Evolutionary conservation across 2,113 vertebrate species (phyloP).

Genomic region (Lethenteron camtschaticum): DNA sequence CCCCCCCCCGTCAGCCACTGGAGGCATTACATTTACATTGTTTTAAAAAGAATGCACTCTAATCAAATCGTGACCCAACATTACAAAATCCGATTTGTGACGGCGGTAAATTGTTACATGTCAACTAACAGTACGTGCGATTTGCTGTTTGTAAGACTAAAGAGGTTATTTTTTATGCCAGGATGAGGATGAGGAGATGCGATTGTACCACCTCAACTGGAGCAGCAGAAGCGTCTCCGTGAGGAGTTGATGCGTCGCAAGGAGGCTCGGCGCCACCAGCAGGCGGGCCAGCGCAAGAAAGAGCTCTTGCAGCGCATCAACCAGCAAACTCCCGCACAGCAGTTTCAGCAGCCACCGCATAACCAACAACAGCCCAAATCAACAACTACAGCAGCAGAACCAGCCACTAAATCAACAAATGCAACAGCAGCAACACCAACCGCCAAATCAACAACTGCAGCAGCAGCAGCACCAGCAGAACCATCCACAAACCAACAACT

Average conservation of each 20-base stretch:
- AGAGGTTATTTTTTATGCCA: background rate
- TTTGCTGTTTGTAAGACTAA: too few relatives aligned
- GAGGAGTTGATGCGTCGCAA: background rate
- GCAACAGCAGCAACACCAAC: background rate
- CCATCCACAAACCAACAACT: background rate
- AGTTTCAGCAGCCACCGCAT: conserved; percentile 1
- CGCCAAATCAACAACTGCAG: background rate
- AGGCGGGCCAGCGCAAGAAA: conserved; percentile 5
- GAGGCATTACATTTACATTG: too few relatives aligned
- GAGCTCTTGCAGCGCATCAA: conserved; percentile 1
- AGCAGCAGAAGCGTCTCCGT: conserved; percentile 3
- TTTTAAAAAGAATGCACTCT: too few relatives aligned
- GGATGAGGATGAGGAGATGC: conserved; percentile 4
- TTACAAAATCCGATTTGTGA: too few relatives aligned
- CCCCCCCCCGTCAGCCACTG: too few relatives aligned
- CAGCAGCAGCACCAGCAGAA: background rate
- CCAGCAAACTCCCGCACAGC: conserved; percentile 3
- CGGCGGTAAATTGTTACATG: too few relatives aligned
- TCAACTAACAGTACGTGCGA: too few relatives aligned
- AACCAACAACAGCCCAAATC: background rate
- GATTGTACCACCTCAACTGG: conserved; percentile 1
- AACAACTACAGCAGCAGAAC: conserved; percentile 1
- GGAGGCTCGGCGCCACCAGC: conserved; percentile 3
- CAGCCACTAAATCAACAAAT: background rate
- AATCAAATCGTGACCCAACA: too few relatives aligned